Base-by-base conservation (phyloP, 1,140 invertebrate genomes). In the Magallana ariakensis region DNA sequence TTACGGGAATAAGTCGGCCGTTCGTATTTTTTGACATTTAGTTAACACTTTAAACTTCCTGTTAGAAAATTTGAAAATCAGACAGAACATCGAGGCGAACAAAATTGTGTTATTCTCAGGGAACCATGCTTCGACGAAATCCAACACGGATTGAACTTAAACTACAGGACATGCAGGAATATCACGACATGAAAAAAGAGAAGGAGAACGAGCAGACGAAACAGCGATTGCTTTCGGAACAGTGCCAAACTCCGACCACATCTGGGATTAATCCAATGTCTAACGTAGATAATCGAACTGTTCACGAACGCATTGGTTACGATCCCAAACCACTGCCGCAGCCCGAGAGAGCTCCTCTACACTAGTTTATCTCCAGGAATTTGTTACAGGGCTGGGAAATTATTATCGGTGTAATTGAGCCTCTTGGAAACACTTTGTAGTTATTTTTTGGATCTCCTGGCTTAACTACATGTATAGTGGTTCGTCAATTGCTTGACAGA, bases 81-180 rank as follows among this genome's bases (percentile, higher is more conserved):
- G 33, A 46, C 11, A 26, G 16, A 62, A 7, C 8, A 19, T 10
- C 66, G 66, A 13, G 9, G 7, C 13, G 66, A 26, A 26, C 26
- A 26, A 11, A 75, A 9, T 33, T n/a, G 58, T 60, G 22, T 5
- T 75, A 26, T 53, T 83, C 55, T 83, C 58, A 15, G 46, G 19
- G 54, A 66, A 91, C 16, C 92, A 97, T 97, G 97, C 96, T 97
- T 93, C 95, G 97, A 88, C 95, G 97, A 85, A 96, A 96, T 82
- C 96, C 97, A 83, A 97, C 97, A 16, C 96, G 96, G 91, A 96
- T 97, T 88, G 96, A 97, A 88, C 94, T 97, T 88, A 97, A 97
- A 93, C 94, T 97, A 19, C 96, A 97, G 54, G 97, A 97, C 94
- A 94, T 97, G 53, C 95, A 96, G 90, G 97, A 97, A 92, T 97